phyloP scores from a whole-genome alignment of 1,140 invertebrate genomes.

The Phocides pigmalion region DNA sequence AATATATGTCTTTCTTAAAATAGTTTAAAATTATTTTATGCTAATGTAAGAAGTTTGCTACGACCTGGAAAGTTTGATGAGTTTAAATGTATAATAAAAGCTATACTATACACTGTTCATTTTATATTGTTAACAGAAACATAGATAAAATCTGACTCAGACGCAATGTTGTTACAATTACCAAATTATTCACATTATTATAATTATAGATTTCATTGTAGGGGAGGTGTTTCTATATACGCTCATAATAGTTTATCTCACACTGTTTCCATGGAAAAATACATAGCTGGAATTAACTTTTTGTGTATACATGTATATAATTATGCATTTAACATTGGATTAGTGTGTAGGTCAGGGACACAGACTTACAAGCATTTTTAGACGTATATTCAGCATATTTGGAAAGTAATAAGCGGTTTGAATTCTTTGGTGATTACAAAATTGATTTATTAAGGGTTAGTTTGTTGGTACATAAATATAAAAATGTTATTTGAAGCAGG shows the following conservation, averaged over 20 bases:
- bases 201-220: no score
- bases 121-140: no score
- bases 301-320: background rate
- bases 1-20: conserved; percentile 1
- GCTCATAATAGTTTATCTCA: conserved; percentile 7
- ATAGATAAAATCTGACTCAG: no score
- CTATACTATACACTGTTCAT: no score
- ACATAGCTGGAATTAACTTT: conserved; percentile 19
- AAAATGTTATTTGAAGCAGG: conserved; percentile 4
- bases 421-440: background rate
- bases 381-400: background rate
- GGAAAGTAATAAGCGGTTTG: background rate
- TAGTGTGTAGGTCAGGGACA: background rate
- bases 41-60: no score
- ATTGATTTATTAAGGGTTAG: conserved; percentile 1
- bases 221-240: conserved; percentile 7
- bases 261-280: no score
- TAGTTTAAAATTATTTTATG: background rate
- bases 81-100: no score
- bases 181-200: no score
- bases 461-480: conserved; percentile 1
- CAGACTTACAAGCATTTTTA: background rate
- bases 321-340: conserved; percentile 1
- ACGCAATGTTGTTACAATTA: no score
- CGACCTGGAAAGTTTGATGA: no score